Conservation (phyloP, 2,888 invertebrate species). For the Molorchus minor region DNA sequence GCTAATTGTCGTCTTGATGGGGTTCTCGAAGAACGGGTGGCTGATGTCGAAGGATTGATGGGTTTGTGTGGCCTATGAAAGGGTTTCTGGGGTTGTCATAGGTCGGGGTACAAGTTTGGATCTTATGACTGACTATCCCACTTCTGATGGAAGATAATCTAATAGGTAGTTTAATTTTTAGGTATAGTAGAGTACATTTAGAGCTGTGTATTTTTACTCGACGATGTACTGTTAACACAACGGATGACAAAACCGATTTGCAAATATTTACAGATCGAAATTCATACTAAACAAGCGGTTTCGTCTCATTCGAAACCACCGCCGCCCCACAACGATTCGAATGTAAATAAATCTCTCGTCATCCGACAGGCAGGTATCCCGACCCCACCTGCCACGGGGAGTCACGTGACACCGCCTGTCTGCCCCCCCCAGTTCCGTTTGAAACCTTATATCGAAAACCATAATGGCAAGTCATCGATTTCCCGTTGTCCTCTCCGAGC, state of each 20-base stretch:
- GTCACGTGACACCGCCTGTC: neutral
- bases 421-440: conserved; percentile 30
- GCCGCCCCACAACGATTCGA: neutral
- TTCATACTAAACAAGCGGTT: neutral
- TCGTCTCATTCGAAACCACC: neutral
- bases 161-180: too few relatives aligned
- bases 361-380: conserved; percentile 29
- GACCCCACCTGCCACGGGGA: conserved; percentile 28
- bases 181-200: too few relatives aligned
- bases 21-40: too few relatives aligned
- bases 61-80: too few relatives aligned
- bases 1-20: too few relatives aligned
- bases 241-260: neutral
- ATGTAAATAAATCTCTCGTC: conserved; percentile 24
- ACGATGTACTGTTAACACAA: neutral
- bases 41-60: too few relatives aligned
- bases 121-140: too few relatives aligned
- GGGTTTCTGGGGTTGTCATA: too few relatives aligned
- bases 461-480: conserved; percentile 33
- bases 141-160: too few relatives aligned
- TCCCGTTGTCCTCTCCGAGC: conserved; percentile 21
- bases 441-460: conserved; percentile 36
- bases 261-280: conserved; percentile 15
- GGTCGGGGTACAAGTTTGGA: too few relatives aligned
- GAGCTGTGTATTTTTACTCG: too few relatives aligned